phyloP scores from a whole-genome alignment of 64 coral and sea anemone species.

The Exaiptasia diaphana region DNA sequence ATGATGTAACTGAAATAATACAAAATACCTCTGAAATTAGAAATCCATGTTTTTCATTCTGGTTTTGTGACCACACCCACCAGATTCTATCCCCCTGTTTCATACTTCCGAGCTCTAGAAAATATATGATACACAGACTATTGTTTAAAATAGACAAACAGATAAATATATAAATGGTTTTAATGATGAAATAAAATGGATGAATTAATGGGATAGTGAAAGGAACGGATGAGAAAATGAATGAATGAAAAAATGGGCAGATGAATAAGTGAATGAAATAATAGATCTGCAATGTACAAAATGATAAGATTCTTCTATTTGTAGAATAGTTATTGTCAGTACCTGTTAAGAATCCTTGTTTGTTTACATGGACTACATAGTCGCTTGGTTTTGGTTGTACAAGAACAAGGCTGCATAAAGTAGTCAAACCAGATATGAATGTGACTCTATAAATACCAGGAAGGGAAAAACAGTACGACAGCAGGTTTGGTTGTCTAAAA shows the following conservation, averaged over 20 bases:
- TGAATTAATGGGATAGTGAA: no score
- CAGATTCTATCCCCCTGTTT: conserved; percentile 35
- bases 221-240: no score
- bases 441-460: conserved; percentile 22
- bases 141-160: neutral
- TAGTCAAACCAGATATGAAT: neutral
- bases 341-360: conserved; percentile 38
- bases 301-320: no score
- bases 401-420: neutral
- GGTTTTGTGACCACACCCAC: conserved; percentile 4
- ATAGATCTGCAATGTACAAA: neutral
- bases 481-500: neutral
- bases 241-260: neutral
- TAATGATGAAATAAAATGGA: no score
- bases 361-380: conserved; percentile 10
- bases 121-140: neutral
- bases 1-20: no score
- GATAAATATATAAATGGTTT: neutral
- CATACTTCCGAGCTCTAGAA: conserved; percentile 15
- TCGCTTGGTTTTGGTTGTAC: conserved; percentile 49
- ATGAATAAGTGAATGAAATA: neutral
- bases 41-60: neutral
- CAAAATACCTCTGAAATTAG: conserved; percentile 47
- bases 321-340: no score
- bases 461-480: conserved; percentile 22